Base-by-base conservation (phyloP, 2,113 vertebrate genomes). In the Lampris incognitus region DNA sequence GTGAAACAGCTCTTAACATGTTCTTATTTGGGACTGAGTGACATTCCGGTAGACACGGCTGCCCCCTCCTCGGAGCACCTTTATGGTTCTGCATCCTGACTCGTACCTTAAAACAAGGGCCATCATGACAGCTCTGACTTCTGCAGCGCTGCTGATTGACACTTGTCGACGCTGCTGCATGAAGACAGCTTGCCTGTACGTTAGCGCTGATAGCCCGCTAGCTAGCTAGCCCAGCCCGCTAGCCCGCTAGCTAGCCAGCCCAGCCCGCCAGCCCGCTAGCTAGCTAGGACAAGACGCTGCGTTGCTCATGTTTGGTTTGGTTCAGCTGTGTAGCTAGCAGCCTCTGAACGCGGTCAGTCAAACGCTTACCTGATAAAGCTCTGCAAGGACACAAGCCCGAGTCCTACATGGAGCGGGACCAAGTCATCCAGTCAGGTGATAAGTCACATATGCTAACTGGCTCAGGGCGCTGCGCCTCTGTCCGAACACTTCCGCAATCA, bases 401-500 rank as follows among this genome's bases (percentile, higher is more conserved):
- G 13, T 52, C 8, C 78, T 76, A 79, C 87, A 85, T 87, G 48
- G 1, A 77, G 46, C 8, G 51, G 2, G 36, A 48, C 36, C 2
- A 48, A 41, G 49, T 46, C 8, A 74, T 3, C 10, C 54, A 44
- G 2, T 46, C 11, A 58, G 71, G 76, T 67, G 40, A 50, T 9
- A 50, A 42, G 3, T 44, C 6, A 0, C 24, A 49, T 36, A 36
- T 52, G 3, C 3, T 36, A 39, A 50, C 24, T 36, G 5, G 48
- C 55, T 73, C 40, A 72, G 9, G 42, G 9, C 67, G 79, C 71
- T 50, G 58, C 73, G 51, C 49, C 77, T 70, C 46, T 44, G 24
- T 66, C 82, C 36, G 41, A 38, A 49, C 64, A 88, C 87, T 92
- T 92, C 91, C 91, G 91, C 87, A 85, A 84, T 83, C 68, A 83